Evolutionary conservation across 2,113 vertebrate species (phyloP).

Genomic region (Ammodramus savannarum): DNA sequence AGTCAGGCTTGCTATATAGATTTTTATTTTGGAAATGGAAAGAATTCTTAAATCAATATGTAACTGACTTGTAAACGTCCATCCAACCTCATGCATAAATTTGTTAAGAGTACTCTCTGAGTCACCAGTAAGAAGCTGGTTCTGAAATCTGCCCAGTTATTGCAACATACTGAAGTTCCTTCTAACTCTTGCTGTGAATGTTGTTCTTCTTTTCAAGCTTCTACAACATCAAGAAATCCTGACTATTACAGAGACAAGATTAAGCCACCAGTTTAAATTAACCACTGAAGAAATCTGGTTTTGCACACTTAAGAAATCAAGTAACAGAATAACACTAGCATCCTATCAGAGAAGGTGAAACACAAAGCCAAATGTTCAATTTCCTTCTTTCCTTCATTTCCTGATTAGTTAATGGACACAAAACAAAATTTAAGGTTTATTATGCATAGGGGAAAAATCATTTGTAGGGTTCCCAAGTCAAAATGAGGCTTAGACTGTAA

Average conservation of each 20-base stretch:
- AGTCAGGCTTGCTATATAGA: not conserved
- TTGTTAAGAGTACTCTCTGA: not conserved
- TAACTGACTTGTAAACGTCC: not conserved
- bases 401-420: not conserved
- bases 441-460: not conserved
- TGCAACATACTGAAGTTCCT: constrained; percentile 26
- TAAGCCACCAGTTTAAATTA: not conserved
- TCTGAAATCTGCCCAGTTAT: not conserved
- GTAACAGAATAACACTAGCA: not conserved
- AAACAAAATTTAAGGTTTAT: not conserved
- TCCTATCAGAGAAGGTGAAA: not conserved
- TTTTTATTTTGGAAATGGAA: not conserved
- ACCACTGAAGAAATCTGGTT: not conserved
- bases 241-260: not conserved
- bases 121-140: not conserved
- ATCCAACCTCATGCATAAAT: not conserved
- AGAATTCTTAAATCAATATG: not conserved
- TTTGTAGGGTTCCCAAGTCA: not conserved
- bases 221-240: not conserved
- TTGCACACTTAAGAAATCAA: not conserved
- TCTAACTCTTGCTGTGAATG: not conserved
- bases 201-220: not conserved
- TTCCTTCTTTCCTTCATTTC: not conserved
- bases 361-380: not conserved
- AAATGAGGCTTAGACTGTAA: not conserved